Conservation (phyloP, 2,888 invertebrate species). For the Scaptomyza tumidula region DNA sequence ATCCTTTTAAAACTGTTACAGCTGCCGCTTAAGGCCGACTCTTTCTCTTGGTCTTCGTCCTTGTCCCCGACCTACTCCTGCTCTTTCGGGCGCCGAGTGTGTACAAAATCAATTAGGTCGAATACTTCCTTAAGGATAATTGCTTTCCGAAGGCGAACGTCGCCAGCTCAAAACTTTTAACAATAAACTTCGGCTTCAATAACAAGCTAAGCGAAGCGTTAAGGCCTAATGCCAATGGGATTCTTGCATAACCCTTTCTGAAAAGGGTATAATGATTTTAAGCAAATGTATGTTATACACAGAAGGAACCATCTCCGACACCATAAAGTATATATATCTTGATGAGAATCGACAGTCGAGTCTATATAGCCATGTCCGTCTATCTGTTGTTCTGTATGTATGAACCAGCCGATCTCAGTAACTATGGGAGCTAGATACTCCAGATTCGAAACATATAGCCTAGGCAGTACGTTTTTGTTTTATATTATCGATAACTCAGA, state of each 20-base stretch:
- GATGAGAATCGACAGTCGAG: no score
- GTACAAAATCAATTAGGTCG: conserved; percentile 77
- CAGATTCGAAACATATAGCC: no score
- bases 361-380: no score
- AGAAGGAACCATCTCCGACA: no score
- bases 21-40: conserved; percentile 38
- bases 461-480: no score
- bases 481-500: no score
- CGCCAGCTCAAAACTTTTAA: conserved; percentile 68
- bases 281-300: background rate
- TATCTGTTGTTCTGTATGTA: no score
- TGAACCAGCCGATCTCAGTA: no score
- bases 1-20: conserved; percentile 72
- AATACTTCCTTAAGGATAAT: conserved; percentile 75
- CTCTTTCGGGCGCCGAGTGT: conserved; percentile 6
- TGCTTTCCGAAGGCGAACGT: conserved; percentile 69
- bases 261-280: background rate
- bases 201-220: conserved; percentile 76
- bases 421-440: no score
- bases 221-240: conserved; percentile 72
- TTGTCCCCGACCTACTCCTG: background rate
- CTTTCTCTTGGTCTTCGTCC: background rate
- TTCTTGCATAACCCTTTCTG: conserved; percentile 23
- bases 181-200: conserved; percentile 73
- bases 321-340: no score